Conservation (phyloP, 2,888 invertebrate species). For the Athalia cordata region DNA sequence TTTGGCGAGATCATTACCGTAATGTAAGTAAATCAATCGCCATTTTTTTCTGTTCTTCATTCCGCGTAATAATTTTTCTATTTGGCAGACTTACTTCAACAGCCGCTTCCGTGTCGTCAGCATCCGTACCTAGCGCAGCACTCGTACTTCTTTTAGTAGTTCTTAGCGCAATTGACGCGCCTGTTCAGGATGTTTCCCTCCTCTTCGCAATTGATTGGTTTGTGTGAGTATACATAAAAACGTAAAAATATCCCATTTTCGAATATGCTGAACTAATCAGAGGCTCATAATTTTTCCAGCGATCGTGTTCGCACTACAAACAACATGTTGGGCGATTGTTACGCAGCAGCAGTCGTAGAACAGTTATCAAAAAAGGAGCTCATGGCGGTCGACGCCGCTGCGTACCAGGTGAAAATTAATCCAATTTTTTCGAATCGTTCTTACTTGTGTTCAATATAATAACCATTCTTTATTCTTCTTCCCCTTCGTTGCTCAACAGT, state of each 20-base stretch:
- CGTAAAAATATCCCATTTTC: neutral
- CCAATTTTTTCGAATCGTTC: neutral
- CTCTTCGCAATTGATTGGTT: conserved; percentile 94
- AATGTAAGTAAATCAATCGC: conserved; percentile 78
- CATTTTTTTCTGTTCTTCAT: neutral
- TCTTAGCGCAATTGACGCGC: conserved; percentile 87
- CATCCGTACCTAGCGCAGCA: conserved; percentile 91
- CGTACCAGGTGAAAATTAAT: conserved; percentile 74
- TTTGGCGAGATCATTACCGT: conserved; percentile 91
- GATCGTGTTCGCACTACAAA: conserved; percentile 91
- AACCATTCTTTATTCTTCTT: neutral
- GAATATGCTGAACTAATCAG: neutral
- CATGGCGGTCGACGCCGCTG: conserved; percentile 84
- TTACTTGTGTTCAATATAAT: neutral
- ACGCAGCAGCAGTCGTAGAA: conserved; percentile 90
- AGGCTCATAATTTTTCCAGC: conserved; percentile 73
- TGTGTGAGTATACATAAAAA: conserved; percentile 81
- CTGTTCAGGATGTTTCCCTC: conserved; percentile 86
- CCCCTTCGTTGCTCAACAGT: conserved; percentile 56
- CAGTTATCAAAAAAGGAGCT: conserved; percentile 88
- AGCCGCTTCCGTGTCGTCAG: conserved; percentile 91
- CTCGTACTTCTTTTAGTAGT: conserved; percentile 88
- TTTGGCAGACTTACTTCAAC: conserved; percentile 84
- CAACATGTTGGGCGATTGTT: conserved; percentile 92
- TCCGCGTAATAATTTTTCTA: conserved; percentile 31